Evolutionary conservation across 2,888 invertebrate genomes (phyloP), one percentile per base, ranked within the genome.

Genomic region (Galerucella calmariensis): DNA sequence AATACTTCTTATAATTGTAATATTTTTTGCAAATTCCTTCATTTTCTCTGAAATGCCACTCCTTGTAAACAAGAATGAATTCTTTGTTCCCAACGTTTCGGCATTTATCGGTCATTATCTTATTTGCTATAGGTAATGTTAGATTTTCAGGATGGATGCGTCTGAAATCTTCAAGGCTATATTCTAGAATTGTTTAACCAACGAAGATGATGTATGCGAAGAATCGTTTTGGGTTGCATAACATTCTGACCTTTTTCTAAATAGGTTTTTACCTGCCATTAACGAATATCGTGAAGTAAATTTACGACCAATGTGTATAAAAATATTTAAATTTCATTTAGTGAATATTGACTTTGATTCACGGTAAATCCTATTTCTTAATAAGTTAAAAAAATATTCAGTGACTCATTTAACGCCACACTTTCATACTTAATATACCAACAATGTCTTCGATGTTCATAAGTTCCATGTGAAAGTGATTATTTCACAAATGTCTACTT

Each of bases 181-280:
- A 41, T 63, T 16, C 1, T 14, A 44, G 41, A 63, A 27, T 62
- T 27, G 61, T 61, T 62, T 3, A 62, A 62, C 62, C 41, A 35
- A n/a, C 41, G 62, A 41, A 41, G 10, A 62, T 41, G 8, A 41
- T 41, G 35, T 56, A 41, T 63, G 1, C 44, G 14, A 44, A 63
- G 14, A 16, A 63, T 44, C 35, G 4, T 44, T 41, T n/a, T 16
- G 11, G 63, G 16, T 63, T 63, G 16, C 63, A 63, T 41, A 63
- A 63, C 44, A 63, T 63, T 63, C 44, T 44, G 44, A 63, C 63
- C 63, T 63, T 63, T 63, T 41, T n/a, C 53, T 12, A 53, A n/a
- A 14, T 4, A 48, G 14, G 14, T 14, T 48, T 48, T 48, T 48
- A 5, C n/a, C 8, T 16, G 53, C 14, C 5, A 14, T 53, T 53